Evolutionary conservation across 2,888 invertebrate genomes (phyloP), one percentile per base, ranked within the genome.

Genomic region (Drosophila mayaguana): DNA sequence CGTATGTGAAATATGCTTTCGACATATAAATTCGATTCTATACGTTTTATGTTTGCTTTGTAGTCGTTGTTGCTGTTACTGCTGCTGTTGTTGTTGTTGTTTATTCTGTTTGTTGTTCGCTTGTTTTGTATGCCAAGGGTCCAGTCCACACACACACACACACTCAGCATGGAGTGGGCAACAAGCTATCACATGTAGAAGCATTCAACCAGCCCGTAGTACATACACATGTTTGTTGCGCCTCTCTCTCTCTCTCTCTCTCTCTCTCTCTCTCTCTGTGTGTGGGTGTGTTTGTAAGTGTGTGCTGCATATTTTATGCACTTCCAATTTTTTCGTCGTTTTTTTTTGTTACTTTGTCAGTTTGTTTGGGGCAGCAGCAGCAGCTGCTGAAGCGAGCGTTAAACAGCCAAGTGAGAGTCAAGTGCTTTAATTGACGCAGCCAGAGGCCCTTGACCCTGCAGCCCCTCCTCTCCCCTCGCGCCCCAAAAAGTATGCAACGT

Each of bases 1-100:
- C 81, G 75, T 80, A 74, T 75, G 84, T 79, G 81, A 72, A 85
- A 85, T 85, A 83, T 85, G 85, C 85, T 82, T 79, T 79, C 85
- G 73, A 85, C 81, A 85, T 85, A 85, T 88, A 88, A 85, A 85
- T 85, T 88, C 88, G 85, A 88, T 85, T 85, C 81, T 85, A 83
- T 84, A 83, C 84, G 81, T 86, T 86, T 78, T 74, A 81, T 84
- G 87, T 87, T 86, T 84, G 87, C 71, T 43, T 57, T 68, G 55
- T 54, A 48, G 43, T 60, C 48, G 55, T 34, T 51, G 18, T 22
- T 22, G 43, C 54, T 46, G 53, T 36, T 59, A 20, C n/a, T 46
- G 28, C 22, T 59, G 22, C 20, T 46, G 28, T 34, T 56, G 25
- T 63, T 66, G 62, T 53, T 63, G 55, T 69, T 81, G 76, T 81